phyloP scores from a whole-genome alignment of 2,888 invertebrate genomes.

The Polydrusus tereticollis region DNA sequence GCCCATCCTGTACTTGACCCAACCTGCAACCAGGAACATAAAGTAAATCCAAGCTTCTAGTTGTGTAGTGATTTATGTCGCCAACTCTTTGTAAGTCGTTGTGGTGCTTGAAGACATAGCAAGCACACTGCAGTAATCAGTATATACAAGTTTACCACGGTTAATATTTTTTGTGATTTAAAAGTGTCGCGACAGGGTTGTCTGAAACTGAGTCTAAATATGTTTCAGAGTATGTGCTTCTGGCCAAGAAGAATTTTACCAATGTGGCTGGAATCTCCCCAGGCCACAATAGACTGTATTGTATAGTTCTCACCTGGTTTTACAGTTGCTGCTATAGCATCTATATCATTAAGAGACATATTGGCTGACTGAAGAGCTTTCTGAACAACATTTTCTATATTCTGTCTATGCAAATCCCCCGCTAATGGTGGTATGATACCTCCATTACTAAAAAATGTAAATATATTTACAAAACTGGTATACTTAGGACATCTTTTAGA shows the following conservation, averaged over 20 bases:
- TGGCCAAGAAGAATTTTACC: neutral
- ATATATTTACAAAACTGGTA: neutral
- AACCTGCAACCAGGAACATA: no score
- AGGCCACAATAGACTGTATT: no score
- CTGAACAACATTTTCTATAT: conserved; percentile 82
- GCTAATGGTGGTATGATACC: conserved; percentile 94
- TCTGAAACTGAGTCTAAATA: no score
- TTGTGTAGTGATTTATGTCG: no score
- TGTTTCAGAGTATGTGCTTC: neutral
- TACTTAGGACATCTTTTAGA: neutral
- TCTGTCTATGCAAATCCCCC: conserved; percentile 81
- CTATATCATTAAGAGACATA: conserved; percentile 75
- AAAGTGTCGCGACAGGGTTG: no score
- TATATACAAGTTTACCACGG: no score
- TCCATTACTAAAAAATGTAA: conserved; percentile 73
- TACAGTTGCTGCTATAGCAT: conserved; percentile 92
- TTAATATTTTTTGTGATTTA: no score
- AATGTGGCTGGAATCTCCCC: neutral
- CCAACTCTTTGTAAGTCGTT: no score
- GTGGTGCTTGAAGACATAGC: no score
- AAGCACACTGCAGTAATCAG: no score
- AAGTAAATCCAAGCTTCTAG: no score
- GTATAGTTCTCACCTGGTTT: conserved; percentile 88
- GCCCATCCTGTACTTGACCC: no score
- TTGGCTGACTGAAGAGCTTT: conserved; percentile 75